Evolutionary conservation across 2,888 invertebrate species (phyloP).

Genomic region (Cryptocephalus primarius): DNA sequence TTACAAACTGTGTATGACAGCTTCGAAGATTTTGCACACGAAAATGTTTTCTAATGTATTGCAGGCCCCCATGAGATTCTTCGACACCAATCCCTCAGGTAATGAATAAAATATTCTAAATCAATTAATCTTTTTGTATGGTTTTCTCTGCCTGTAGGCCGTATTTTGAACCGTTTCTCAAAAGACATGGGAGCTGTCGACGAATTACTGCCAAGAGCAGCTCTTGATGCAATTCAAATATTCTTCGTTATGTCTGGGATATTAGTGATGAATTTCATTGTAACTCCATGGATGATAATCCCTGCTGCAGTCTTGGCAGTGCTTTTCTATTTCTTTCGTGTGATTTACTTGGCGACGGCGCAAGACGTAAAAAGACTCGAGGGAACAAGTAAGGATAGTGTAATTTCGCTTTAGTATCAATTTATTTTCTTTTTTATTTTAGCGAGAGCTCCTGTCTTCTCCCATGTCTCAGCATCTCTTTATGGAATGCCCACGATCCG

Average conservation of each 20-base stretch:
- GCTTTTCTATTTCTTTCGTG: slow-evolving; percentile 52
- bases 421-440: slow-evolving; percentile 3
- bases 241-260: slow-evolving; percentile 62
- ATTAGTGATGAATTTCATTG: slow-evolving; percentile 57
- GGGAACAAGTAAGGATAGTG: slow-evolving; percentile 36
- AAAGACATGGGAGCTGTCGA: slow-evolving; percentile 76
- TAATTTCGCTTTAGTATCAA: background rate
- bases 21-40: slow-evolving; percentile 65
- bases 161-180: slow-evolving; percentile 74
- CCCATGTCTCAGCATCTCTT: slow-evolving; percentile 76
- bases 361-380: slow-evolving; percentile 59
- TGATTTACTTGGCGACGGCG: slow-evolving; percentile 59
- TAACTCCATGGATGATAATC: slow-evolving; percentile 56
- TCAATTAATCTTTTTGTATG: background rate
- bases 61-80: slow-evolving; percentile 69
- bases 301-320: slow-evolving; percentile 51
- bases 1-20: slow-evolving; percentile 62
- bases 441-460: slow-evolving; percentile 71
- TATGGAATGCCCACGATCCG: slow-evolving; percentile 81
- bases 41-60: slow-evolving; percentile 67
- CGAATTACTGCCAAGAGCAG: slow-evolving; percentile 55
- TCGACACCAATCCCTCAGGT: slow-evolving; percentile 74
- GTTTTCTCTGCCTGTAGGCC: slow-evolving; percentile 36
- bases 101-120: slow-evolving; percentile 20
- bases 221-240: slow-evolving; percentile 53